phyloP scores from a whole-genome alignment of 2,888 invertebrate genomes.

The Lasioglossum leucozonium region DNA sequence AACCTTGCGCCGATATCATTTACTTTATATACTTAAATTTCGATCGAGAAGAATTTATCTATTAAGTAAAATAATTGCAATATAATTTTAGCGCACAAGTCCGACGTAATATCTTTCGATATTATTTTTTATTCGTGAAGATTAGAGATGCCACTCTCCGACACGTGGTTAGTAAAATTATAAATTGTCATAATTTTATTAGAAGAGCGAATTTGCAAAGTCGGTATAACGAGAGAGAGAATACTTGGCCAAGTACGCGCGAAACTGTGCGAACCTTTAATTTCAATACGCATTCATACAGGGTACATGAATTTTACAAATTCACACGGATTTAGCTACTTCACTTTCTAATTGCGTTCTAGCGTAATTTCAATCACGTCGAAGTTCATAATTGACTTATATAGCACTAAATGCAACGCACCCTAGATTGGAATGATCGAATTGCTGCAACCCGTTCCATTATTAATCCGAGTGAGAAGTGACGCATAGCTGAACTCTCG shows the following conservation, averaged over 20 bases:
- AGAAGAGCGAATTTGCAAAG: neutral
- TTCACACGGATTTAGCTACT: neutral
- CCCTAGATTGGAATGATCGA: neutral
- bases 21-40: too few species aligned
- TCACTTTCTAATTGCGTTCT: neutral
- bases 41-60: too few species aligned
- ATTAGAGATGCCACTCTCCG: too few species aligned
- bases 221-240: neutral
- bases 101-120: neutral
- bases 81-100: neutral
- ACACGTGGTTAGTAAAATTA: too few species aligned
- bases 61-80: neutral
- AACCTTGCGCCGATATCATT: too few species aligned
- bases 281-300: neutral
- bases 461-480: neutral
- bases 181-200: neutral
- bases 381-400: conserved; percentile 5
- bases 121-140: neutral
- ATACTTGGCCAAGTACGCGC: neutral
- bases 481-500: neutral
- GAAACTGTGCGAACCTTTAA: neutral
- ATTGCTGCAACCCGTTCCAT: neutral
- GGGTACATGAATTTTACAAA: neutral
- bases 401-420: neutral
- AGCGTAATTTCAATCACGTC: neutral